These are phyloP conservation scores for Stratiolaelaps scimitus DNA, from an alignment of 1,140 invertebrate species.

Conservation along the genomic window DNA sequence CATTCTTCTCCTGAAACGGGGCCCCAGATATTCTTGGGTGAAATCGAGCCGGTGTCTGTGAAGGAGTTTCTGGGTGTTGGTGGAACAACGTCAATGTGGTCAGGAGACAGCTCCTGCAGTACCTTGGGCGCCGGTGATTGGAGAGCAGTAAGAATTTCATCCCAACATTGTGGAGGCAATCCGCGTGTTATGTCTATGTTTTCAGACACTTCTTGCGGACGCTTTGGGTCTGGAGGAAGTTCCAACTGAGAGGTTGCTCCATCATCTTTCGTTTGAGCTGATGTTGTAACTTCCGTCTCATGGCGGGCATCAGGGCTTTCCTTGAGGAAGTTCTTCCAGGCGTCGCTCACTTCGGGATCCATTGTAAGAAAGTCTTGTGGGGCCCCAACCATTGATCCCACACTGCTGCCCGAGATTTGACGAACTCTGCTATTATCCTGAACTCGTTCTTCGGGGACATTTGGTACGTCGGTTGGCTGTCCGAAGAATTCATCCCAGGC, in stretches of 20 bases:
- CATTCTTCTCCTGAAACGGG: conserved; percentile 3
- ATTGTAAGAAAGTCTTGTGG: conserved; percentile 21
- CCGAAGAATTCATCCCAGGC: conserved; percentile 24
- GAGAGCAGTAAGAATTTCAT: conserved; percentile 10
- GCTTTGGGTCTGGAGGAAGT: not conserved
- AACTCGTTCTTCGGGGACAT: not conserved
- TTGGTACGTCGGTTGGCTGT: not conserved
- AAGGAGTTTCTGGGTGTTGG: conserved; percentile 22
- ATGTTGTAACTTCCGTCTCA: not conserved
- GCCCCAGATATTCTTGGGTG: conserved; percentile 21
- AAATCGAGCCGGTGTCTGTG: not conserved
- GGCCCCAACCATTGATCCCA: not conserved
- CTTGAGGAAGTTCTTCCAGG: conserved; percentile 11
- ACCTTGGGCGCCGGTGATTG: conserved; percentile 9
- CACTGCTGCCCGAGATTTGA: conserved; percentile 10
- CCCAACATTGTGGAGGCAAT: conserved; percentile 12
- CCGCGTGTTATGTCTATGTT: conserved; percentile 1
- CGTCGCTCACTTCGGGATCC: conserved; percentile 6
- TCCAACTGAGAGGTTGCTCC: not conserved
- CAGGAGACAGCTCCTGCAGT: not conserved
- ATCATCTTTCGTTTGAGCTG: not conserved
- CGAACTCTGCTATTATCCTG: not conserved
- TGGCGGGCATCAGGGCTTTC: not conserved
- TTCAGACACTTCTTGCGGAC: not conserved
- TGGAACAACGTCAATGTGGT: conserved; percentile 4